These are phyloP conservation scores for Cacajao melanocephalus DNA, from an alignment of 2,797 vertebrate species.

Conservation along the genomic window DNA sequence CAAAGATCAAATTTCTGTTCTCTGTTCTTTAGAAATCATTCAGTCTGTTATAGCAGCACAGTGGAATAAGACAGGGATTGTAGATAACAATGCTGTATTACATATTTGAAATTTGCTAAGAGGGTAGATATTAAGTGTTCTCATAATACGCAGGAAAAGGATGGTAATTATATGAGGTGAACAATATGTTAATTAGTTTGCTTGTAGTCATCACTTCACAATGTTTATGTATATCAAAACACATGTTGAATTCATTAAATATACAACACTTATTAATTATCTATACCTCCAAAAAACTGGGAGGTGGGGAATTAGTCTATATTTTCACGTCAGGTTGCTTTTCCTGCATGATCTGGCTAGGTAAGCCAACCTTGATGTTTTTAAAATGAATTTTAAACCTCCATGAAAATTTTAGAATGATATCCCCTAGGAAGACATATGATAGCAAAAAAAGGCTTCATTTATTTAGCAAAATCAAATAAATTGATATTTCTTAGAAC, in stretches of 20 bases:
- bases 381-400: background rate
- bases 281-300: background rate
- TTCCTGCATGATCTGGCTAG: accelerated
- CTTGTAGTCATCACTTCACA: background rate
- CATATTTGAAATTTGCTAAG: background rate
- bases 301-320: accelerated
- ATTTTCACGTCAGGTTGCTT: background rate
- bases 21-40: background rate
- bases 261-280: background rate
- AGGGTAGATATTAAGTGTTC: background rate
- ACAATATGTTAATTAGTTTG: background rate
- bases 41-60: background rate
- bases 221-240: background rate
- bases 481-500: background rate
- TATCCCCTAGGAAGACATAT: background rate
- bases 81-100: background rate
- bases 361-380: background rate
- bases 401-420: background rate
- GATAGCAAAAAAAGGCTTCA: background rate
- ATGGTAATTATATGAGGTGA: background rate
- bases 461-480: background rate
- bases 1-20: background rate
- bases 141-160: background rate
- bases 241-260: background rate
- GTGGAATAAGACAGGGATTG: background rate